Base-by-base conservation (phyloP, 1,140 invertebrate species). In the Drosophila sp. region DNA sequence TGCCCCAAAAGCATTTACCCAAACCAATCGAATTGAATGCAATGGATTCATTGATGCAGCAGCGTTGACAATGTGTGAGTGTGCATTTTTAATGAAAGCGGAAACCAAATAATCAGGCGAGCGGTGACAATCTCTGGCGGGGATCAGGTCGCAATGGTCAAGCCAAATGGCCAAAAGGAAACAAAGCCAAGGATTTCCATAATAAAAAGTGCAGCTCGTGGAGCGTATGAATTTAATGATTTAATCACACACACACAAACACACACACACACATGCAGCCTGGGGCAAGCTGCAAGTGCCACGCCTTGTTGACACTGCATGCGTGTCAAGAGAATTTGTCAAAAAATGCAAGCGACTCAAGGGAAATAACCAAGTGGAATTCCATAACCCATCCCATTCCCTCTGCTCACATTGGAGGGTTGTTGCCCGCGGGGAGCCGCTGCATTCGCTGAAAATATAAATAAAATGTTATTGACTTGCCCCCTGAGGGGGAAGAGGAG, bases 151-250 rank as follows among this genome's bases (percentile, higher is more conserved):
- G 38, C 29, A 75, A 66, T 14, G 84, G 80, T 89, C 84, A 84
- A 89, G 80, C 76, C 43, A n/a, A n/a, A n/a, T n/a, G 48, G 29
- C 5, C 29, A 48, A 58, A 62, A 29, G 25, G 50, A 36, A 76
- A 87, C 43, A 69, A 43, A 61, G 40, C 59, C 53, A 76, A 84
- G 80, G 58, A 71, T 72, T 65, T 65, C 48, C 59, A 58, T 61
- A 63, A 71, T 73, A 76, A 83, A 86, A 89, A 89, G 83, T 89
- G 80, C 84, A 89, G 79, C 67, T 75, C 64, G 72, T 75, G 59
- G 67, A 69, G 84, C 84, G 84, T 89, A 89, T 89, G 84, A 89
- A 89, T 89, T 89, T 89, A 89, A 89, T 89, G 84, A 89, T 89
- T 89, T 90, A 89, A 89, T 89, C 83, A 71, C 70, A 83, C 75